phyloP scores from a whole-genome alignment of 2,113 vertebrate species.

The Psilopogon haemacephalus region DNA sequence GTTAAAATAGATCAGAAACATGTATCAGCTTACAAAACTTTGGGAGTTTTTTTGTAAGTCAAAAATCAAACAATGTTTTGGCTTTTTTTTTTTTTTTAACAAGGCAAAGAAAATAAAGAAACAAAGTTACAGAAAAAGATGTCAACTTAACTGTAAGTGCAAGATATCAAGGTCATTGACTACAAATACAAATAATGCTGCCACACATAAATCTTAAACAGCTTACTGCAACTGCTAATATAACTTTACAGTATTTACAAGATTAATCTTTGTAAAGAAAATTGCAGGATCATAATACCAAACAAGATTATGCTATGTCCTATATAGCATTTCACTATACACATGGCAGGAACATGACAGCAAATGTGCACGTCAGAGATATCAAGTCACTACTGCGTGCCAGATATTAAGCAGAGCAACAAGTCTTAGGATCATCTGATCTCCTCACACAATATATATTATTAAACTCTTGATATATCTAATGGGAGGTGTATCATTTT shows the following conservation, averaged over 20 bases:
- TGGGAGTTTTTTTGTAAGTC: not conserved
- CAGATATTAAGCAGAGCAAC: not conserved
- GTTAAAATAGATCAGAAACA: not conserved
- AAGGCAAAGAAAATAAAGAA: not conserved
- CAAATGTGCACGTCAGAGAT: not conserved
- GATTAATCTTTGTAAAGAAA: slow-evolving; percentile 37
- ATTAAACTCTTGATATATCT: not conserved
- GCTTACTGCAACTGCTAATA: slow-evolving; percentile 19
- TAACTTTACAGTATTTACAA: slow-evolving; percentile 38
- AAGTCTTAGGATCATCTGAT: not conserved
- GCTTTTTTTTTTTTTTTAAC: not conserved
- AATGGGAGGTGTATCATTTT: not conserved
- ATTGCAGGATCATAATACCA: slow-evolving; percentile 19
- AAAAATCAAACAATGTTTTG: not conserved
- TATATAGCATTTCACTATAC: not conserved
- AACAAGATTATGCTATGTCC: slow-evolving; percentile 19
- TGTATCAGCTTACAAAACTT: not conserved
- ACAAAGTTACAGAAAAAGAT: not conserved
- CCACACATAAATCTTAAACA: slow-evolving; percentile 19
- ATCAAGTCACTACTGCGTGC: not conserved
- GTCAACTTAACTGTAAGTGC: not conserved
- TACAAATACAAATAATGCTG: slow-evolving; percentile 35
- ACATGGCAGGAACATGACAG: not conserved
- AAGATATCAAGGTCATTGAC: not conserved
- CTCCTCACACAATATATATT: not conserved